Base-by-base conservation (phyloP, 2,113 vertebrate genomes). In the Bungarus multicinctus region DNA sequence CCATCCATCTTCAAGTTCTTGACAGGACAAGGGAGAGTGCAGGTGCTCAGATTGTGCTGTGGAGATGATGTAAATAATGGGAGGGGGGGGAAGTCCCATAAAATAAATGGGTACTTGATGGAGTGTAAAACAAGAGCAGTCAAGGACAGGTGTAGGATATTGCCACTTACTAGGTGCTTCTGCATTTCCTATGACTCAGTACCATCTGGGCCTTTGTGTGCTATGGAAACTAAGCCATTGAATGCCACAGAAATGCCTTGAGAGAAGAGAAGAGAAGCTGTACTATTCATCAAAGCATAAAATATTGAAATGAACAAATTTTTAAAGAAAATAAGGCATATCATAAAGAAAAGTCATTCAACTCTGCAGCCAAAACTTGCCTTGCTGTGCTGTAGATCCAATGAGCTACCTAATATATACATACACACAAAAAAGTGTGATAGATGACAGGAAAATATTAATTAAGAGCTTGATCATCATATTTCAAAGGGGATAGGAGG, bases 111-210 rank as follows among this genome's bases (percentile, higher is more conserved):
- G 55, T 64, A 90, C 88, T 86, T 92, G 88, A 90, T 90, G 55
- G 89, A 86, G 87, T 87, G 55, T 89, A 89, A 94, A 94, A 89
- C 91, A 89, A 87, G 55, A 74, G 39, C 54, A 91, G 90, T 55
- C 88, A 94, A 92, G 93, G 90, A 92, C 74, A 94, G 87, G n/a
- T 43, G 57, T 87, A 91, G 87, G 74, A 91, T 89, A 89, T 86
- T 45, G 55, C 47, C 64, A 89, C 45, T 60, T 81, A 30, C 90
- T 54, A 64, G 47, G 86, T 81, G n/a, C 18, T 94, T 34, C 47
- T 89, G 11, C 86, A 69, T 89, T 64, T 91, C 34, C 50, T 92
- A 8, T 3, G 2, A 14, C 0, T 0, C 0, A 0, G 50, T 45
- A 22, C 10, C 45, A 69, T 6, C 5, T 74, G 1, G 1, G 16